A percentile compares a stretch with the other conserved stretches of the same genome.
phyloP scores from a whole-genome alignment of 2,888 invertebrate species.

The Neoaliturus tenellus region DNA sequence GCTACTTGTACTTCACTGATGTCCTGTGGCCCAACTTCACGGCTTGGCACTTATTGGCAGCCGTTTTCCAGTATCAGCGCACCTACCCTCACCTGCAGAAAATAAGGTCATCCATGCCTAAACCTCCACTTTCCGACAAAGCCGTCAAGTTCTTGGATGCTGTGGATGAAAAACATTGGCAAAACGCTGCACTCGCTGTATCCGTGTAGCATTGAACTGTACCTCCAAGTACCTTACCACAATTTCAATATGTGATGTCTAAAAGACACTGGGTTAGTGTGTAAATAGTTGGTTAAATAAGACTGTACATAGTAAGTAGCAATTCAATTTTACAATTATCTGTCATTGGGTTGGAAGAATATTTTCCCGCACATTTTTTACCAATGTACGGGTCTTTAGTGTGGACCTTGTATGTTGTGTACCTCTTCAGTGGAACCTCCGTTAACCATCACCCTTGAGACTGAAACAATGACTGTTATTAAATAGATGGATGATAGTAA shows the following conservation, averaged over 20 bases:
- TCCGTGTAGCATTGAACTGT: background rate
- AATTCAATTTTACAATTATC: no score
- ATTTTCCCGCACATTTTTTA: no score
- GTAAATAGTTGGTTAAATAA: conserved; percentile 2
- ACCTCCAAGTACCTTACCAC: no score
- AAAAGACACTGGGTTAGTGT: background rate
- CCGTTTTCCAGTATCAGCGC: conserved; percentile 92
- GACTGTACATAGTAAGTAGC: background rate
- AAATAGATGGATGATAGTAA: no score
- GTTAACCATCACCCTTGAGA: no score
- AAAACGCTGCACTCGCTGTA: background rate
- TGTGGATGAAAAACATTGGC: conserved; percentile 39
- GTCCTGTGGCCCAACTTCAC: conserved; percentile 98
- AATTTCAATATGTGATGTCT: background rate
- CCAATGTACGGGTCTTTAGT: no score
- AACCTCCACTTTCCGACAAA: conserved; percentile 3
- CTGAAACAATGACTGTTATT: no score
- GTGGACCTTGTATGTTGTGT: no score
- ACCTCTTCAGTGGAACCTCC: no score
- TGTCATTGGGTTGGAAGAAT: no score
- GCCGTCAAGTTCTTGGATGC: conserved; percentile 17
- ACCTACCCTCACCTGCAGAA: conserved; percentile 66
- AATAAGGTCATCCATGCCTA: conserved; percentile 5
- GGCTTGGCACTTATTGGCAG: conserved; percentile 92
- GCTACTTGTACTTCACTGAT: conserved; percentile 90